Percentiles rank a stretch among this genome's conserved stretches.
Evolutionary conservation across 1,140 invertebrate species (phyloP).

Genomic region (Elysia chlorotica): DNA sequence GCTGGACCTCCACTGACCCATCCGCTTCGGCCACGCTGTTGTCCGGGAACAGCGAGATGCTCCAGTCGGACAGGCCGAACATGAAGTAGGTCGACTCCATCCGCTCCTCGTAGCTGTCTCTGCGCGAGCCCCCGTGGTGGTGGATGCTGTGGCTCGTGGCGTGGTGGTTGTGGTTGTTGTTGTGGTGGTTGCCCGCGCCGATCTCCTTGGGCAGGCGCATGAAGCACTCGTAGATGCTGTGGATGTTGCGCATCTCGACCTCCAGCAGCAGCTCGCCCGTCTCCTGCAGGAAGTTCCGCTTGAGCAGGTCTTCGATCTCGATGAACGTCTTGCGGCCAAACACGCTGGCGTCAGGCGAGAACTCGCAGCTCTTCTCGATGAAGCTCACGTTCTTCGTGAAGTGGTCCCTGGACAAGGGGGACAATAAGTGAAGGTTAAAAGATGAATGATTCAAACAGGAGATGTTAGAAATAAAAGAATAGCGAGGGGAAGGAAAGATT

Average conservation of each 20-base stretch:
- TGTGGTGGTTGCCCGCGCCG: constrained; percentile 22
- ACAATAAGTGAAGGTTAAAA: no score
- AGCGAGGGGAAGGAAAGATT: no score
- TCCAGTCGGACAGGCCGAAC: constrained; percentile 86
- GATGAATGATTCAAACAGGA: no score
- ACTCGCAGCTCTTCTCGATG: constrained; percentile 75
- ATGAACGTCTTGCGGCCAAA: constrained; percentile 82
- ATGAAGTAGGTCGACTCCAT: constrained; percentile 76
- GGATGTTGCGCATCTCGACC: constrained; percentile 77
- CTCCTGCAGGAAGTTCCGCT: constrained; percentile 78
- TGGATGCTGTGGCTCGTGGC: no score
- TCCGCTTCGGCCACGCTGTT: constrained; percentile 58
- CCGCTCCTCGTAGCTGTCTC: constrained; percentile 59
- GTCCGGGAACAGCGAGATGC: constrained; percentile 74
- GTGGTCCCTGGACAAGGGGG: constrained; percentile 6
- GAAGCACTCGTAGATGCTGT: constrained; percentile 76
- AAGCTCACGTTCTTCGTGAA: constrained; percentile 80
- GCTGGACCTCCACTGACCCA: constrained; percentile 65
- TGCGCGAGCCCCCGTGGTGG: constrained; percentile 19
- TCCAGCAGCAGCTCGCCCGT: constrained; percentile 85
- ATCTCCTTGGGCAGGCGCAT: constrained; percentile 43
- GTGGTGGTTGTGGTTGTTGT: no score
- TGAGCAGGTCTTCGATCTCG: constrained; percentile 76
- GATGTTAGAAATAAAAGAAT: no score
- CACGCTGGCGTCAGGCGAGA: constrained; percentile 76